A percentile compares a stretch with the other conserved stretches of the same genome.
Evolutionary conservation across 2,113 vertebrate species (phyloP).

Genomic region (Bufo gargarizans): DNA sequence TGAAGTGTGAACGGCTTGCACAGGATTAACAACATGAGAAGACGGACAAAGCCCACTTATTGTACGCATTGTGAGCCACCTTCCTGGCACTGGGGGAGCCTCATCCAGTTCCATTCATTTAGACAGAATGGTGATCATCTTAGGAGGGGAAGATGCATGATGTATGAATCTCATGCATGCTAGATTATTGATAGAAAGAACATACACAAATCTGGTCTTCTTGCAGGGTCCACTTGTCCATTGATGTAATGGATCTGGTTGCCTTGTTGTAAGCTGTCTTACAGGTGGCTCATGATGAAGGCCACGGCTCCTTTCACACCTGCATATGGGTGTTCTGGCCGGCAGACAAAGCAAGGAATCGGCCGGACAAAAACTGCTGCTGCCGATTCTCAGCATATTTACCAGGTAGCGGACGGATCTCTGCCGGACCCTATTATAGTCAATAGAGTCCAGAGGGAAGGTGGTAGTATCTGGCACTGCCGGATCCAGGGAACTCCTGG

Average conservation of each 20-base stretch:
- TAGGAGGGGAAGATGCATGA: not conserved
- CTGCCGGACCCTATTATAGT: no score
- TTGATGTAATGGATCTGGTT: not conserved
- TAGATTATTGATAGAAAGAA: not conserved
- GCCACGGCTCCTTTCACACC: no score
- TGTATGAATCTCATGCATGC: not conserved
- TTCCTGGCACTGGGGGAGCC: not conserved
- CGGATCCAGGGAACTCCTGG: no score
- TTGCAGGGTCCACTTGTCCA: not conserved
- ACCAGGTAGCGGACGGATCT: no score
- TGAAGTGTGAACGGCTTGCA: conserved; percentile 51
- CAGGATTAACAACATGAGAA: conserved; percentile 51
- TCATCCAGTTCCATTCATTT: conserved; percentile 18
- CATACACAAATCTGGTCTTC: not conserved
- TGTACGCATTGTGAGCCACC: conserved; percentile 24
- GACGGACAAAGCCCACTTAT: conserved; percentile 30
- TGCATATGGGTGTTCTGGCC: no score
- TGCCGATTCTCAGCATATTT: no score
- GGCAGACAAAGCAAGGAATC: no score
- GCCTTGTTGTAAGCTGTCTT: not conserved
- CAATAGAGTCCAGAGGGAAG: no score
- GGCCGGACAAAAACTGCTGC: no score
- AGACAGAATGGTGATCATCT: not conserved
- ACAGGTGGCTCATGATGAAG: not conserved
- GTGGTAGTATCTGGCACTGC: no score